A percentile compares a stretch with the other conserved stretches of the same genome.
Conservation (phyloP, 2,888 invertebrate species). For the Platypus cylindrus region DNA sequence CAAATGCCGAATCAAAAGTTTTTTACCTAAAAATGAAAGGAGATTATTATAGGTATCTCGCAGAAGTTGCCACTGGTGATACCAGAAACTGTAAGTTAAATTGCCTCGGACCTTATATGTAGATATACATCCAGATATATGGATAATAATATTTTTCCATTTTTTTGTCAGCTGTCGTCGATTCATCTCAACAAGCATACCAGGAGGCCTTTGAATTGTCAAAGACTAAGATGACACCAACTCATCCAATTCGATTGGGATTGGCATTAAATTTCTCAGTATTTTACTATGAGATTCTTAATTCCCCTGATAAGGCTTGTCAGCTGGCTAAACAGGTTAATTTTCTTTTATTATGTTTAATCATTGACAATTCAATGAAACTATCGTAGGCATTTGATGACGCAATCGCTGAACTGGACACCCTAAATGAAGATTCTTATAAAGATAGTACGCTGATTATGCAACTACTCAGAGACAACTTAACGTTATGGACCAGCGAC, state of each 20-base stretch:
- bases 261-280: constrained; percentile 98
- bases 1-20: constrained; percentile 98
- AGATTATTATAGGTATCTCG: constrained; percentile 99
- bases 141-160: too few species aligned
- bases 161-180: constrained; percentile 42
- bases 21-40: constrained; percentile 99
- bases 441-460: constrained; percentile 99
- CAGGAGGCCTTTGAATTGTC: constrained; percentile 97
- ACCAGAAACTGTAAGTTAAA: constrained; percentile 86
- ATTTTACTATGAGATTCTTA: constrained; percentile 97
- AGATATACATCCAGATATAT: too few species aligned
- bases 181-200: constrained; percentile 94
- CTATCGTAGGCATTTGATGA: constrained; percentile 99
- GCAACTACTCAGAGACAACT: constrained; percentile 96
- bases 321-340: constrained; percentile 89
- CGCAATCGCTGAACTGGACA: constrained; percentile 99
- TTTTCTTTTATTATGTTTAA: too few species aligned
- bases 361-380: too few species aligned
- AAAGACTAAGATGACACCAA: constrained; percentile 96
- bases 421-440: constrained; percentile 99
- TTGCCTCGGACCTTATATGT: too few species aligned
- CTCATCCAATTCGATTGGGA: constrained; percentile 98
- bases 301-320: constrained; percentile 89
- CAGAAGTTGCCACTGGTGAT: constrained; percentile 98
- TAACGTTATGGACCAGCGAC: constrained; percentile 91